These are phyloP conservation scores for Zophobas morio DNA, from an alignment of 1,140 invertebrate species.

Conservation along the genomic window DNA sequence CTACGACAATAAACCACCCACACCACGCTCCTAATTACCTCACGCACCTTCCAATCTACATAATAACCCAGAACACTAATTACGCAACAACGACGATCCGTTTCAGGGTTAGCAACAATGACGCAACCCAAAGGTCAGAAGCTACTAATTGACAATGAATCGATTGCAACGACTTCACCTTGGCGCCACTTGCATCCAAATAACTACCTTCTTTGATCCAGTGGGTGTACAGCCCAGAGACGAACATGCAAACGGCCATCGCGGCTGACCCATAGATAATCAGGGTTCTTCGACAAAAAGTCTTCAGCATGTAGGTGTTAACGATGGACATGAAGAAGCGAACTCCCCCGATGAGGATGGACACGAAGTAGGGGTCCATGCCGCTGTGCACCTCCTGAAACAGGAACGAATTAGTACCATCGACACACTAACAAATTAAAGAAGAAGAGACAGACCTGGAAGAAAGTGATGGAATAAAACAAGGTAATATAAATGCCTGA, in stretches of 20 bases:
- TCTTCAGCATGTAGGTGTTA: slow-evolving; percentile 71
- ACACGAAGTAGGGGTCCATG: slow-evolving; percentile 70
- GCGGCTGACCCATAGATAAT: slow-evolving; percentile 70
- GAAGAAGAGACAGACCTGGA: slow-evolving; percentile 66
- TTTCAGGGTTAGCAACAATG: no score
- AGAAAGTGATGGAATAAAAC: slow-evolving; percentile 79
- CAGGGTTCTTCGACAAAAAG: slow-evolving; percentile 69
- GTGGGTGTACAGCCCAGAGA: slow-evolving; percentile 71
- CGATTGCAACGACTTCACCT: background rate
- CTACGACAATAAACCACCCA: no score
- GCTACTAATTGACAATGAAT: slow-evolving; percentile 10
- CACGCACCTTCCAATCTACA: no score
- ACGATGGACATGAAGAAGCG: slow-evolving; percentile 75
- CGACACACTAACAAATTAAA: no score
- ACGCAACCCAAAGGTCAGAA: background rate
- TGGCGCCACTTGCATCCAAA: background rate
- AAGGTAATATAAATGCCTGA: slow-evolving; percentile 79
- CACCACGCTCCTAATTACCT: no score
- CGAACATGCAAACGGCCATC: slow-evolving; percentile 71
- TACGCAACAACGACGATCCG: no score
- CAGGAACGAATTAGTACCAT: slow-evolving; percentile 2
- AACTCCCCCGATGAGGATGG: slow-evolving; percentile 76
- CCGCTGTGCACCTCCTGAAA: slow-evolving; percentile 68
- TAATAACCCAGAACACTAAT: no score
- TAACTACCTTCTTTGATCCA: slow-evolving; percentile 66